Base-by-base conservation (phyloP, 1,140 invertebrate genomes). In the Sinonovacula constricta region DNA sequence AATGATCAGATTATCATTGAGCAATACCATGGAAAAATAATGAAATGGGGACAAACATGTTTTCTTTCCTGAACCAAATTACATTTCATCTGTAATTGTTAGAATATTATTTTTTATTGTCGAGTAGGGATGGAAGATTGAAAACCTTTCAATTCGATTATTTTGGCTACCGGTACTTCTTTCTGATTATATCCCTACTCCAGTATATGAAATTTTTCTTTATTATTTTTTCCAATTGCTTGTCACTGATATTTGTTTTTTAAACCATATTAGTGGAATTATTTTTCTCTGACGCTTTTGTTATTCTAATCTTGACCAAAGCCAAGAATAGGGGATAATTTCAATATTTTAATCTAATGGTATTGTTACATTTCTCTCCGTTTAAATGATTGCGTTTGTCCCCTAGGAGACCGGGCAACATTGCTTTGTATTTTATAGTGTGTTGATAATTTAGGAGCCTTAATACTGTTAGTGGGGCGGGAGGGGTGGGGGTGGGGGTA, bases 341-440 rank as follows among this genome's bases (percentile, higher is more conserved):
- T 39, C 57, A 59, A 76, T 59, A 65, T 76, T 76, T 76, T 76
- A 76, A 76, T 76, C 72, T 67, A 45, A 49, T 56, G 60, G 49
- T 54, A 76, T 56, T 56, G 72, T 67, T 56, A 56, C 49, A 22
- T 33, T 66, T 63, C 33, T 24, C n/a, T 51, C 39, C 72, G n/a
- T n/a, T n/a, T 33, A 45, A 59, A 76, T 76, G 59, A 66, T 67
- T 67, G 53, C 30, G 1, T 45, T 30, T 15, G 14, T 76, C 72
- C 72, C 72, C 28, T 39, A 76, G 72, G 72, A 76, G 34, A 33
- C 4, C 67, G 36, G 72, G 72, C 66, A 76, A 67, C 67, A 18
- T 67, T 66, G 67, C 57, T 76, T 76, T 76, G 72, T 76, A 63
- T 57, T 76, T 76, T 76, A 76, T 76, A 63, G 72, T 66, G 72